phyloP scores from a whole-genome alignment of 2,888 invertebrate genomes.

The Invenusta paracnida region DNA sequence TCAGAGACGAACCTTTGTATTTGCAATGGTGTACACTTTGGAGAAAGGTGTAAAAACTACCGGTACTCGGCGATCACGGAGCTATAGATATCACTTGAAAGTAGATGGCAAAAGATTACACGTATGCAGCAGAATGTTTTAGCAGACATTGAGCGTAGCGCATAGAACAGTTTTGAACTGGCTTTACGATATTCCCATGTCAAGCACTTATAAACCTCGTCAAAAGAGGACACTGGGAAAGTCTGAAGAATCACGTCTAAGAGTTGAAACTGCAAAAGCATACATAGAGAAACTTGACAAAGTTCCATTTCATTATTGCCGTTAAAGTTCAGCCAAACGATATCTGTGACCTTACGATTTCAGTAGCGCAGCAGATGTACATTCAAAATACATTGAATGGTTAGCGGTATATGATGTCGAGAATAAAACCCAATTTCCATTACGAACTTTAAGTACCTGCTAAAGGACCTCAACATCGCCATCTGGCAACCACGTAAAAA shows the following conservation, averaged over 20 bases:
- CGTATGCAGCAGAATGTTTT: conserved; percentile 9
- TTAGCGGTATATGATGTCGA: not conserved
- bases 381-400: not conserved
- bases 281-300: not conserved
- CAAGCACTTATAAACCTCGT: not conserved
- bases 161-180: conserved; percentile 10
- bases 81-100: not conserved
- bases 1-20: not conserved
- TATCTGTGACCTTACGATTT: conserved; percentile 27
- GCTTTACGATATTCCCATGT: not conserved
- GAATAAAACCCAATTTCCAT: not conserved
- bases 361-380: not conserved
- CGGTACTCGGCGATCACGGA: not conserved
- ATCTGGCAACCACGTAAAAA: not conserved
- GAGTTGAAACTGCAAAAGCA: not conserved
- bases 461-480: not conserved
- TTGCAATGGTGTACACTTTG: not conserved
- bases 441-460: not conserved
- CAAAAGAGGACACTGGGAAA: not conserved
- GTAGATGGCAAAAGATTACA: not conserved
- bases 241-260: not conserved
- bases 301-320: conserved; percentile 17
- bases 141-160: not conserved
- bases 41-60: not conserved
- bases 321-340: not conserved